Percentiles rank a stretch among this genome's conserved stretches.
Conservation (phyloP, 1,140 invertebrate genomes). For the Aphaenogaster rudis region DNA sequence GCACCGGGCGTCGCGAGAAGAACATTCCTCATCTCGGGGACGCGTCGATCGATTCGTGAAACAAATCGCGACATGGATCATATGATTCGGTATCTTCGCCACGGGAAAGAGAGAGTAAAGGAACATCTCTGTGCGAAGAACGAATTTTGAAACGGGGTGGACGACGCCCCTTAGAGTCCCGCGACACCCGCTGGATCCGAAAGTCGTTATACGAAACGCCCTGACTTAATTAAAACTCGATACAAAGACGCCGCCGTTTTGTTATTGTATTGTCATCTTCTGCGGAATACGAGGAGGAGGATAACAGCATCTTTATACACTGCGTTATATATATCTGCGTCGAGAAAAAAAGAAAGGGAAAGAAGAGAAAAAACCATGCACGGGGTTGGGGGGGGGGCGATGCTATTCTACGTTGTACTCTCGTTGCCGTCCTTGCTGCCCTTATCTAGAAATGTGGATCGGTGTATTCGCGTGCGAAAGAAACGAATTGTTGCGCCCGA, state of each 20-base stretch:
- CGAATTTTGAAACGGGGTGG: neutral
- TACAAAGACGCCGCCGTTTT: neutral
- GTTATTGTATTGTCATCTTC: slow-evolving; percentile 43
- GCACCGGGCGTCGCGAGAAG: neutral
- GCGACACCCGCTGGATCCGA: slow-evolving; percentile 23
- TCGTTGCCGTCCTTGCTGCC: slow-evolving; percentile 21
- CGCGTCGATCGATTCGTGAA: neutral
- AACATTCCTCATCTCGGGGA: neutral
- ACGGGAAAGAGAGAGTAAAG: neutral
- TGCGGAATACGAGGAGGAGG: slow-evolving; percentile 48
- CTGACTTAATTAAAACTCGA: slow-evolving; percentile 7
- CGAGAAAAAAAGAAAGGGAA: slow-evolving; percentile 5
- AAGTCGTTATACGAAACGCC: neutral
- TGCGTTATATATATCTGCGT: too few relatives aligned
- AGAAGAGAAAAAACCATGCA: slow-evolving; percentile 21
- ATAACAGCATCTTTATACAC: neutral
- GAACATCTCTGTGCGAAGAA: neutral
- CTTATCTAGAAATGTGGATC: slow-evolving; percentile 34
- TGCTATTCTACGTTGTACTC: slow-evolving; percentile 47
- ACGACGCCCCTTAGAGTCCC: neutral
- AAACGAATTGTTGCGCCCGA: slow-evolving; percentile 48
- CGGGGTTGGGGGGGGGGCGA: neutral
- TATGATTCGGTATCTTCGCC: neutral
- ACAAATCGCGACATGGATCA: neutral
- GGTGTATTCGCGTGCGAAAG: slow-evolving; percentile 33